A percentile compares a stretch with the other conserved stretches of the same genome.
Conservation (phyloP, 2,888 invertebrate species). For the Cheilosia soror region DNA sequence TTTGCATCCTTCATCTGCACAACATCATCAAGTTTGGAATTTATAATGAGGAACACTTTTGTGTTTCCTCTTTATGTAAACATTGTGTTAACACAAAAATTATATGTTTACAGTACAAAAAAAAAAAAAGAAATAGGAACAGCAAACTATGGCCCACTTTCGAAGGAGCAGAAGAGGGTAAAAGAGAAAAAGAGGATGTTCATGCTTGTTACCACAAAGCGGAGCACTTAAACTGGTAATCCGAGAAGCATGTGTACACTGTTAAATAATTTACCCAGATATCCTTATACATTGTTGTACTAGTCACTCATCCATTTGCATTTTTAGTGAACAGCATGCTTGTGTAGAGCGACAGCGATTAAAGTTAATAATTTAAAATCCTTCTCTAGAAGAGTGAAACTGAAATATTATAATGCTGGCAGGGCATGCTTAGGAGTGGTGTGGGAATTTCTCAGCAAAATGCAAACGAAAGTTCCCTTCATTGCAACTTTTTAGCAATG, state of each 20-base stretch:
- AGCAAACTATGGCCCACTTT: slow-evolving; percentile 23
- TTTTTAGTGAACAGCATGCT: slow-evolving; percentile 46
- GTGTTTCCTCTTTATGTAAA: slow-evolving; percentile 11
- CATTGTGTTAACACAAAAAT: slow-evolving; percentile 34
- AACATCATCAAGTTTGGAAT: neutral
- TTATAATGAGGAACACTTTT: neutral
- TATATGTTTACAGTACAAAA: neutral
- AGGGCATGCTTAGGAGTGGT: neutral
- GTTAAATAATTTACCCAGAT: slow-evolving; percentile 65
- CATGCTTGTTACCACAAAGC: slow-evolving; percentile 14
- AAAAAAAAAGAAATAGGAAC: neutral
- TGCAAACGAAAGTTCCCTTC: neutral
- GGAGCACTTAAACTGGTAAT: slow-evolving; percentile 61
- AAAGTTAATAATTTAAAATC: slow-evolving; percentile 68
- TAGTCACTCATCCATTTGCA: slow-evolving; percentile 58
- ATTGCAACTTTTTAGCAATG: slow-evolving; percentile 22
- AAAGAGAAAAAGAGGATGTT: slow-evolving; percentile 1
- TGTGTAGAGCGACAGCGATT: slow-evolving; percentile 59
- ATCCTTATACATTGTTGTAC: slow-evolving; percentile 56
- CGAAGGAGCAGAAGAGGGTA: neutral
- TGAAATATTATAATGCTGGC: too few species aligned
- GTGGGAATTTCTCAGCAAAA: neutral
- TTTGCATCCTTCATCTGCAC: neutral
- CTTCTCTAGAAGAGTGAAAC: slow-evolving; percentile 3
- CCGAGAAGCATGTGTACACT: slow-evolving; percentile 59